These are phyloP conservation scores for Hyles vespertilio DNA, from an alignment of 1,140 invertebrate species.

Conservation along the genomic window DNA sequence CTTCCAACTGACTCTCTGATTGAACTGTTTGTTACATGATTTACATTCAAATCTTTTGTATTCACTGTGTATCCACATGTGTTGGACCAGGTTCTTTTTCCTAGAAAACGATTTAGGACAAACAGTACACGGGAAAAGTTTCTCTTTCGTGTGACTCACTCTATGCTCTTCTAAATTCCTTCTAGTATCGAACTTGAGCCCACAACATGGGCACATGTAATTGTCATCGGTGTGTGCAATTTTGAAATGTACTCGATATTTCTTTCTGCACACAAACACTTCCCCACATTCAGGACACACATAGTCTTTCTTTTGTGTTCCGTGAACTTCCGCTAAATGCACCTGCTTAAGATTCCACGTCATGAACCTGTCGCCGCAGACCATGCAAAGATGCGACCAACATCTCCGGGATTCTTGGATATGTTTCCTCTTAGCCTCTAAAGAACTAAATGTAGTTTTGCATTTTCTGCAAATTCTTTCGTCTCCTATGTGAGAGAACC, in stretches of 20 bases:
- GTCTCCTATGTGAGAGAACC: slow-evolving; percentile 27
- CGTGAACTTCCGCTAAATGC: slow-evolving; percentile 23
- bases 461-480: slow-evolving; percentile 28
- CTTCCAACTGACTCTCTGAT: slow-evolving; percentile 63
- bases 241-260: slow-evolving; percentile 26
- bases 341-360: slow-evolving; percentile 19
- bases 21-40: slow-evolving; percentile 75
- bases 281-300: slow-evolving; percentile 26
- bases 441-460: slow-evolving; percentile 11
- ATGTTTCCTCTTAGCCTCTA: slow-evolving; percentile 15
- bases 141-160: slow-evolving; percentile 57
- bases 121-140: slow-evolving; percentile 46
- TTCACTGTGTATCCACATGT: slow-evolving; percentile 70
- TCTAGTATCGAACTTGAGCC: slow-evolving; percentile 50
- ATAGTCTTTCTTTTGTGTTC: slow-evolving; percentile 14
- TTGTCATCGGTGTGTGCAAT: slow-evolving; percentile 28
- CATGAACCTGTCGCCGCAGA: slow-evolving; percentile 25
- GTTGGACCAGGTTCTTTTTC: slow-evolving; percentile 73
- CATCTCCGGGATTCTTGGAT: slow-evolving; percentile 13
- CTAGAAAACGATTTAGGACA: slow-evolving; percentile 73
- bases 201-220: slow-evolving; percentile 34
- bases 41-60: slow-evolving; percentile 65
- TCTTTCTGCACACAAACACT: slow-evolving; percentile 18
- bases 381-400: slow-evolving; percentile 26
- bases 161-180: slow-evolving; percentile 44